Base-by-base conservation (phyloP, 2,888 invertebrate genomes). In the Hirtodrosophila duncani region DNA sequence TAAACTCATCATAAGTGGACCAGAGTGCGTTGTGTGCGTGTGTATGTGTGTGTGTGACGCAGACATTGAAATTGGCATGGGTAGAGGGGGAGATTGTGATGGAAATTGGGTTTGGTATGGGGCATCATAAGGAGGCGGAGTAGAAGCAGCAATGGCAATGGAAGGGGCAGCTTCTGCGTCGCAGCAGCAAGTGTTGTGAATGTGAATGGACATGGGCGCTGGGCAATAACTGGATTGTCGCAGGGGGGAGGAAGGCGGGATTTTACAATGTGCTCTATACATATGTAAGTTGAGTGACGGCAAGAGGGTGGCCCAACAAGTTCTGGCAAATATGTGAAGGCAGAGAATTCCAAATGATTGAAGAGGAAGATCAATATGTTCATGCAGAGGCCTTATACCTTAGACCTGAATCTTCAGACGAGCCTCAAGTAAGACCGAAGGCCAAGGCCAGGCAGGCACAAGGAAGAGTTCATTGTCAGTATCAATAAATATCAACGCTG, bases 1-100 rank as follows among this genome's bases (percentile, higher is more conserved):
- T 81, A 81, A 75, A 75, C 81, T 75, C 75, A 75, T 75, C 75
- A 75, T 81, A 81, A 75, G 75, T 75, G 75, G 81, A 78, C 78
- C 81, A 72, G 53, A 42, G 64, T 50, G 41, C 43, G 27, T 51
- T 45, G 39, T 49, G 37, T 29, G 34, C 36, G 30, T 18, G 31
- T 18, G 45, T 17, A 26, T 27, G 18, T 33, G 26, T 14, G 48
- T 30, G 41, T 34, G 34, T 31, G 41, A 67, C 33, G 63, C 71
- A 67, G 71, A 70, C 67, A 56, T 67, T 63, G 62, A 46, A 42
- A 31, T 46, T 52, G 59, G 45, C 59, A 45, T 67, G 37, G 34
- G 36, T 24, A 8, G 16, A 9, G 24, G 56, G 33, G 23, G 23
- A 30, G 9, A 34, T 26, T 10, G 29, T 8, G 31, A 4, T 7